Evolutionary conservation across 1,140 invertebrate genomes (phyloP), one percentile per base, ranked within the genome.

Genomic region (Hylaeus anthracinus): DNA sequence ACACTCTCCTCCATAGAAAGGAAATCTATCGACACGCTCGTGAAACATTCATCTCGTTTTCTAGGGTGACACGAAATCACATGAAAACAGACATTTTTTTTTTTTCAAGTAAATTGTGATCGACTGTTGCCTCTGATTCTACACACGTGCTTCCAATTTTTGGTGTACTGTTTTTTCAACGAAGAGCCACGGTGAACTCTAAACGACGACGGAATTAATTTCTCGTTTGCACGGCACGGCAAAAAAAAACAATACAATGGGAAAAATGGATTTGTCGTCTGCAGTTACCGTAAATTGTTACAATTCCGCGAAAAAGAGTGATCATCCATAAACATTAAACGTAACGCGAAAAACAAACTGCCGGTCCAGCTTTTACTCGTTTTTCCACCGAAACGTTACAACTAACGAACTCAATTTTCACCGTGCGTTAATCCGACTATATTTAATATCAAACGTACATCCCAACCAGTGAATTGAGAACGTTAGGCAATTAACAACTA

Each of bases 11-110:
- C 14, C 6, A 1, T 3, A 14, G 3, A 8, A 60, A 15, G 60
- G 12, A 63, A 79, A 79, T 72, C n/a, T 37, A 64, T 79, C n/a
- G 48, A 41, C 53, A 61, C 65, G n/a, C 45, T 45, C 48, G 45
- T 37, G 66, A 39, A 51, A 61, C 66, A 10, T 71, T 77, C 26
- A 71, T 51, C 56, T 14, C 14, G 14, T 15, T 37, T 26, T 41
- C 37, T 43, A 48, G 58, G 26, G 4, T 1, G 37, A 12, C 5
- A 53, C 14, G 14, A 15, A 5, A 14, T 9, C 39, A 64, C 63
- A 2, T 5, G 43, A 5, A n/a, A n/a, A 51, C 26, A 8, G 41
- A 26, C 15, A 58, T 64, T 79, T 41, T 72, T 45, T 41, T 72
- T 45, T 8, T 1, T 37, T 26, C 26, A 26, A 14, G 9, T 37